Evolutionary conservation across 2,797 vertebrate species (phyloP), one percentile per base, ranked within the genome.

Genomic region (Eulemur rubriventer): DNA sequence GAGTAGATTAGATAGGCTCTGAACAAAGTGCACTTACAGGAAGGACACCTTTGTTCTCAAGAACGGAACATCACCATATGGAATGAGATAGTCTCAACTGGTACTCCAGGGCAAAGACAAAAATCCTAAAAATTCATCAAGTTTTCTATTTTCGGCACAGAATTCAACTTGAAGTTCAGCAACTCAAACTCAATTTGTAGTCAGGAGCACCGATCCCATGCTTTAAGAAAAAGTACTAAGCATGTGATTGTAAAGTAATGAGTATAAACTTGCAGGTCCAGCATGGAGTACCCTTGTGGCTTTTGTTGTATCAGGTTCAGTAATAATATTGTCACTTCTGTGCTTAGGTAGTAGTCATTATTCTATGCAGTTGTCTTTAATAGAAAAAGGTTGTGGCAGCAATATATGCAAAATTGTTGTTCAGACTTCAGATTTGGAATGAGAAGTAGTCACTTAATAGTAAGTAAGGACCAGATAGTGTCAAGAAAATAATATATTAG

Each of bases 251-350:
- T 38, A 30, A 92, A 75, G 11, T 17, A 61, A 12, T 22, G 13
- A 69, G 13, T 7, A 11, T n/a, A 55, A 26, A n/a, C 7, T 33
- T 52, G 5, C 24, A 48, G 38, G 8, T 4, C 0, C 1, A n/a
- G 28, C 11, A 1, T 12, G 10, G 2, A 35, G 2, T 6, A 20
- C 18, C 5, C 4, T 1, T 16, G 46, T 52, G n/a, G 20, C 20
- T 7, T 41, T 84, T 57, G 2, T 48, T 57, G 10, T 14, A 35
- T n/a, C 24, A 57, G 4, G 1, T 2, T n/a, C 0, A 63, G 6
- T 35, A 24, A 41, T 4, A 18, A 16, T 13, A 17, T 38, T 63
- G 4, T 4, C n/a, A 46, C 7, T 4, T 88, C 26, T 61, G 38
- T 67, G 33, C 18, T 20, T 24, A 75, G 89, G 4, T 28, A 24